These are phyloP conservation scores for Drosophila kanapiae DNA, from an alignment of 1,140 invertebrate species.

Conservation along the genomic window DNA sequence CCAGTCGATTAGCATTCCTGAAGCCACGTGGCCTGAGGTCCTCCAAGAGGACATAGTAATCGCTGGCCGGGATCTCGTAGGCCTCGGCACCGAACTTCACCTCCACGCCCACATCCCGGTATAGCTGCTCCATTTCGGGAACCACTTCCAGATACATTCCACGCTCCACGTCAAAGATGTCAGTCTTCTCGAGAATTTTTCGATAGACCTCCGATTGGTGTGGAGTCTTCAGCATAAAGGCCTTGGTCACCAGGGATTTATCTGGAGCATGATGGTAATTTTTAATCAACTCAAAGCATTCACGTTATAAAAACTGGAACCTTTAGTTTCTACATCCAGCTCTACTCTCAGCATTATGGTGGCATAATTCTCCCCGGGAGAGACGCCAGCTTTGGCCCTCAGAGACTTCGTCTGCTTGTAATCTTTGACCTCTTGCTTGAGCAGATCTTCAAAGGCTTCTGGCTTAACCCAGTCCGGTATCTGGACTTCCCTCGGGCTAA, in stretches of 20 bases:
- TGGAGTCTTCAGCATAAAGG: conserved; percentile 69
- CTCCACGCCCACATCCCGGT: conserved; percentile 68
- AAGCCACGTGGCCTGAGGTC: conserved; percentile 85
- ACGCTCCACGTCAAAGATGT: conserved; percentile 61
- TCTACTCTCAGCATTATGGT: conserved; percentile 69
- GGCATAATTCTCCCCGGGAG: conserved; percentile 74
- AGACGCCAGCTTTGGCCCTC: conserved; percentile 45
- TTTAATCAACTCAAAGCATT: not conserved
- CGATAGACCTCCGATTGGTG: conserved; percentile 38
- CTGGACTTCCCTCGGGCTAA: not conserved
- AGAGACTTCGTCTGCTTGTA: conserved; percentile 66
- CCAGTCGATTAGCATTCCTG: conserved; percentile 85
- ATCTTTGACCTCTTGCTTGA: conserved; percentile 71
- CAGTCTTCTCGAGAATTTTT: conserved; percentile 20
- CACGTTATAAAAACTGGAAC: conserved; percentile 3
- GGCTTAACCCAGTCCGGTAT: conserved; percentile 85
- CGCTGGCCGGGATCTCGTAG: conserved; percentile 40
- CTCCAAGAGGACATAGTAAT: conserved; percentile 85
- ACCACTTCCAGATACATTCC: conserved; percentile 63
- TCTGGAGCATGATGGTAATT: conserved; percentile 29
- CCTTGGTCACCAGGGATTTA: conserved; percentile 21
- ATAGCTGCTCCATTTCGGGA: conserved; percentile 68
- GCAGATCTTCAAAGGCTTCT: conserved; percentile 81
- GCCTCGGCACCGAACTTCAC: conserved; percentile 68
- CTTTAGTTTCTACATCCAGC: conserved; percentile 58